phyloP scores from a whole-genome alignment of 2,888 invertebrate species.

The Chaitophorus viminalis region DNA sequence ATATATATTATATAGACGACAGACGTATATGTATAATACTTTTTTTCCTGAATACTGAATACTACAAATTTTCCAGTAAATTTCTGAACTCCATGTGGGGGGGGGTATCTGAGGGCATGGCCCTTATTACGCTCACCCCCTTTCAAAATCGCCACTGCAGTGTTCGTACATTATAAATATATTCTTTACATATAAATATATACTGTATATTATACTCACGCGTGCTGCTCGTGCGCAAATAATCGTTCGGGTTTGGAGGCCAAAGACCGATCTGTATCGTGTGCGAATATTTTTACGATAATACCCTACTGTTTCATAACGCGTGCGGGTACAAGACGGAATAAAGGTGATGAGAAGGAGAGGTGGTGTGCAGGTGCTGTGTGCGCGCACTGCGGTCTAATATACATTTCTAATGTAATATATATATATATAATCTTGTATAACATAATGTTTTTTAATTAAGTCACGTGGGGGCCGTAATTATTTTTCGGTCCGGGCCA shows the following conservation, averaged over 20 bases:
- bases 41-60: no score
- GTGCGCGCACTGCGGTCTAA: background rate
- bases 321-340: background rate
- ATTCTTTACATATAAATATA: no score
- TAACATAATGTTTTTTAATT: conserved; percentile 35
- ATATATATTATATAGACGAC: no score
- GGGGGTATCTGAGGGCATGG: no score
- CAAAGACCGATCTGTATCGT: background rate
- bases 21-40: no score
- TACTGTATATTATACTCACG: no score
- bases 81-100: no score
- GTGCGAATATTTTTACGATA: background rate
- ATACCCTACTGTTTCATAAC: conserved; percentile 1
- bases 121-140: no score
- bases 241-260: background rate
- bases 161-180: no score
- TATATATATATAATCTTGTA: background rate
- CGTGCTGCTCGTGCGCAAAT: no score
- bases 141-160: no score
- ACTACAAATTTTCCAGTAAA: no score
- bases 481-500: background rate
- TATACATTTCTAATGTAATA: background rate
- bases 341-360: conserved; percentile 19
- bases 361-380: background rate
- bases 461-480: conserved; percentile 51